Conservation (phyloP, 2,888 invertebrate genomes). For the Scelioninae gen. 1 region DNA sequence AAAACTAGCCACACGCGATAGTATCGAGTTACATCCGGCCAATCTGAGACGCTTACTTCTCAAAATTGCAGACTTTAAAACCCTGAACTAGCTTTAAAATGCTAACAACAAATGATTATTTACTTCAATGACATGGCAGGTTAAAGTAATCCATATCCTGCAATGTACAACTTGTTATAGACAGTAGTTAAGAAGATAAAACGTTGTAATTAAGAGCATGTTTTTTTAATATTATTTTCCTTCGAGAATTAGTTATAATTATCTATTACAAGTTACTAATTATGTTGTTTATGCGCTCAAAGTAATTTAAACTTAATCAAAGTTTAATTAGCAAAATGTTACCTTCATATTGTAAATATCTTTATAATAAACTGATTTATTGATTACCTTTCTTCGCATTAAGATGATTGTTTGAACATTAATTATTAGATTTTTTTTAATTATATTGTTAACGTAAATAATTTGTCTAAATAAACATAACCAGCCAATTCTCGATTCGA, state of each 20-base stretch:
- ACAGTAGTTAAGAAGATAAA: conserved; percentile 31
- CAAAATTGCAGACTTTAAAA: conserved; percentile 49
- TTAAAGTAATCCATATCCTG: conserved; percentile 4
- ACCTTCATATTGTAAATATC: background rate
- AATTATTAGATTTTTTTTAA: too few species aligned
- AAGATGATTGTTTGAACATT: too few species aligned
- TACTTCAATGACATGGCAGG: conserved; percentile 37
- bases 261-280: conserved; percentile 8
- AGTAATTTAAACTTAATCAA: background rate
- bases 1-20: conserved; percentile 81
- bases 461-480: too few species aligned
- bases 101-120: conserved; percentile 55
- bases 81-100: conserved; percentile 31
- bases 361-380: background rate
- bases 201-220: conserved; percentile 24
- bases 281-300: background rate
- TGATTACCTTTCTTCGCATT: conserved; percentile 39
- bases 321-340: conserved; percentile 6
- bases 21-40: conserved; percentile 56
- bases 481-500: too few species aligned
- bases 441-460: too few species aligned
- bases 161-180: conserved; percentile 3
- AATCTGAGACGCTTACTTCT: conserved; percentile 51
- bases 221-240: background rate
- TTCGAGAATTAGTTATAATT: conserved; percentile 16